Evolutionary conservation across 2,113 vertebrate species (phyloP).

Genomic region (Meles meles): DNA sequence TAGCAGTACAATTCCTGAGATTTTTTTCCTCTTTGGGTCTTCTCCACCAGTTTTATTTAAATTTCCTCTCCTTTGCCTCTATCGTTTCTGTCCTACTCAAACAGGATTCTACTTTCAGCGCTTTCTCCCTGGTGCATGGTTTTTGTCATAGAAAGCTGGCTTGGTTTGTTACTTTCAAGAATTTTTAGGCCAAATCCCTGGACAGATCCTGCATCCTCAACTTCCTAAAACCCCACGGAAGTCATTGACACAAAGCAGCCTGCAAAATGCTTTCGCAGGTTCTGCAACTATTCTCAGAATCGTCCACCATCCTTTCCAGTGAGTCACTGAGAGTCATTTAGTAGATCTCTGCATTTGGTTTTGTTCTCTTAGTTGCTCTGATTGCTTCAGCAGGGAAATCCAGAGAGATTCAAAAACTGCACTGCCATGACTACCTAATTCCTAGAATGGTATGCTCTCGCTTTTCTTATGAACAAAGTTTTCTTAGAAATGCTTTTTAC

Average conservation of each 20-base stretch:
- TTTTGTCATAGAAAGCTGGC: neutral
- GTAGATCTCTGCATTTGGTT: neutral
- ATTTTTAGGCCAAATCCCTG: neutral
- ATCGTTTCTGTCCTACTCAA: neutral
- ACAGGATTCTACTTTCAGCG: neutral
- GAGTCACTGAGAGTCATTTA: neutral
- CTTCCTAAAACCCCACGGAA: neutral
- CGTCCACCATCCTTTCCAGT: neutral
- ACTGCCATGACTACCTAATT: neutral
- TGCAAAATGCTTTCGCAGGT: neutral
- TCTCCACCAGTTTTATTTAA: neutral
- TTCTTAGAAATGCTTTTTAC: neutral
- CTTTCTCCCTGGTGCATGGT: neutral
- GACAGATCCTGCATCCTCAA: neutral
- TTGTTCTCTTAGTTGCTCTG: neutral
- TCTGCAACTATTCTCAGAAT: neutral
- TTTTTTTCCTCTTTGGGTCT: neutral
- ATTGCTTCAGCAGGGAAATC: neutral
- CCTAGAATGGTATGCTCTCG: neutral
- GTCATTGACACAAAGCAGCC: neutral
- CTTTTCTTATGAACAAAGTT: neutral
- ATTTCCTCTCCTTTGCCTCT: neutral
- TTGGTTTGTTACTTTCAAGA: neutral
- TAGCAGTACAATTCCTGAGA: neutral
- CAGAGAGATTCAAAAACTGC: neutral